phyloP scores from a whole-genome alignment of 2,113 vertebrate species.

The Cryptotis parvus region DNA sequence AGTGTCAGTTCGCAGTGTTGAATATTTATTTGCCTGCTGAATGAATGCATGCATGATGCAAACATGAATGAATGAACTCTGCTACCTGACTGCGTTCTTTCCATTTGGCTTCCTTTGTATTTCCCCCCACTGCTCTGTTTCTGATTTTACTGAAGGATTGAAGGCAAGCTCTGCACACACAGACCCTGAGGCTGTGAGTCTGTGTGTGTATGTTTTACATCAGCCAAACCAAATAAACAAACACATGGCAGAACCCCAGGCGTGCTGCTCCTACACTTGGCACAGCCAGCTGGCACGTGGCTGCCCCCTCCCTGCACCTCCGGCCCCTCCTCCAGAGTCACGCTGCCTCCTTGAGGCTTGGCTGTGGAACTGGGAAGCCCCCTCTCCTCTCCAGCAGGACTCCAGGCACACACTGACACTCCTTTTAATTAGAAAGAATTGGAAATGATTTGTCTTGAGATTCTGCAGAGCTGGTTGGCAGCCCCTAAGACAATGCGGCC shows the following conservation, averaged over 20 bases:
- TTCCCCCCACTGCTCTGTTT: constrained; percentile 3
- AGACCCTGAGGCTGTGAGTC: constrained; percentile 72
- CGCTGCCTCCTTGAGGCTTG: constrained; percentile 67
- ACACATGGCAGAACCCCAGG: constrained; percentile 81
- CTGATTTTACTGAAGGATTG: constrained; percentile 63
- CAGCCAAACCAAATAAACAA: constrained; percentile 84
- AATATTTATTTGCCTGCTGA: not conserved
- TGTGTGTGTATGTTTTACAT: constrained; percentile 77
- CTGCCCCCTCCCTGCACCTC: constrained; percentile 61
- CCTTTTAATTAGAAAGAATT: constrained; percentile 67
- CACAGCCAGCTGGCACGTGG: constrained; percentile 80
- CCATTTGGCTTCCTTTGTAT: not conserved
- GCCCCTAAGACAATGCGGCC: not conserved
- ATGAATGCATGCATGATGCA: not conserved
- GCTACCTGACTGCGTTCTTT: not conserved
- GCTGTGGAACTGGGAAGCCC: constrained; percentile 56
- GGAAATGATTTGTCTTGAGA: constrained; percentile 53
- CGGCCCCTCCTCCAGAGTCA: constrained; percentile 37
- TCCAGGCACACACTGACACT: constrained; percentile 36
- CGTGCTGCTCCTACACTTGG: constrained; percentile 73
- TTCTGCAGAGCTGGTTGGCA: constrained; percentile 15
- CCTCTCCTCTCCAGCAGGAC: constrained; percentile 14
- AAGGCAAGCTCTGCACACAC: constrained; percentile 59
- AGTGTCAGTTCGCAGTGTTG: not conserved
- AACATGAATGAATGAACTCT: not conserved